Base-by-base conservation (phyloP, 2,888 invertebrate genomes). In the Heliconius cydno region DNA sequence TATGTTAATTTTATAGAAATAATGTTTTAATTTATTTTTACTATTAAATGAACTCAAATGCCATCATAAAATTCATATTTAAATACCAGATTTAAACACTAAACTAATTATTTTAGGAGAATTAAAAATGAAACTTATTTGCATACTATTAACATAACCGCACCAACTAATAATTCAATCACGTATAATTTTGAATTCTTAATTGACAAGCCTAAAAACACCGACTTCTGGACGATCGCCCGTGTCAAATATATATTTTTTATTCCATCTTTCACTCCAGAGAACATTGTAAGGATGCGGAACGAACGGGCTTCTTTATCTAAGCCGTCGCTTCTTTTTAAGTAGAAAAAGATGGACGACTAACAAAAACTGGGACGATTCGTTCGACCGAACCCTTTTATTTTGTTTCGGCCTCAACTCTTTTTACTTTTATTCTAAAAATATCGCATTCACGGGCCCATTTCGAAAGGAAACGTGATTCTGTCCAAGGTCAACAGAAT, bases 401-500 rank as follows among this genome's bases (percentile, higher is more conserved):
- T 93, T 94, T 90, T 88, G 89, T 90, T 89, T 87, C 87, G 88
- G 88, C 86, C 19, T 86, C 88, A 87, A 80, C 88, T 90, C 90
- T 93, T 94, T 94, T 94, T 94, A 91, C 89, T 94, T 93, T 94
- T 94, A 91, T 94, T 94, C 91, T 92, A 92, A 94, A 94, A 94
- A 94, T 94, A 94, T 92, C 91, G 92, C 92, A 92, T 94, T 93
- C 94, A 92, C 94, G 91, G 91, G 91, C 93, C 94, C 93, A 94
- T 94, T 94, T 94, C 90, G 94, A 94, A 94, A 95, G 93, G 94
- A 94, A 95, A 94, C 94, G 94, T 93, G 94, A 93, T 92, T 92
- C 90, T 88, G 90, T 88, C 88, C 93, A 95, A 95, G 94, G 94
- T 94, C 92, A 91, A 88, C 87, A 85, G 88, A 92, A 94, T 95